phyloP scores from a whole-genome alignment of 2,888 invertebrate genomes.

The Machimus atricapillus region DNA sequence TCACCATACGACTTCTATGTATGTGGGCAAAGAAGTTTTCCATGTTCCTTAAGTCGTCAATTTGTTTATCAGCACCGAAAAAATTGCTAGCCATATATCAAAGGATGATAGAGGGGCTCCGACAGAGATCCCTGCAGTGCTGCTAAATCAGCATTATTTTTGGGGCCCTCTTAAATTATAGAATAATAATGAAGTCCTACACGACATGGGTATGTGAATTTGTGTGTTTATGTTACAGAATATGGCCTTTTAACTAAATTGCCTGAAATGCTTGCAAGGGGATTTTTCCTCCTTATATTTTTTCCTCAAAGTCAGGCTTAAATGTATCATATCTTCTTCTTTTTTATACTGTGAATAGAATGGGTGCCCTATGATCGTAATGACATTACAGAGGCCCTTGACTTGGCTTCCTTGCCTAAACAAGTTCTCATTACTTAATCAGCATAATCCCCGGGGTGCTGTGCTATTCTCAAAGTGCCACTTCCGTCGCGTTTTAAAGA shows the following conservation, averaged over 20 bases:
- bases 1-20: not conserved
- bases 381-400: not conserved
- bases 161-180: conserved; percentile 1
- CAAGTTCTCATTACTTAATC: not conserved
- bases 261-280: not conserved
- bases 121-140: not conserved
- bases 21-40: conserved; percentile 1
- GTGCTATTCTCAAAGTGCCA: not conserved
- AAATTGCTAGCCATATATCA: conserved; percentile 17
- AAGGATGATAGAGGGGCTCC: not conserved
- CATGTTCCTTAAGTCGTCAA: conserved; percentile 29
- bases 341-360: not conserved
- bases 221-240: not conserved
- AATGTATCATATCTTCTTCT: not conserved
- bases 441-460: not conserved
- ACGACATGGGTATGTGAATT: not conserved
- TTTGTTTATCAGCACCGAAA: conserved; percentile 33
- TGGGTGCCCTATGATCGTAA: not conserved
- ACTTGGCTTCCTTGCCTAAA: not conserved
- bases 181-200: conserved; percentile 19
- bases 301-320: not conserved
- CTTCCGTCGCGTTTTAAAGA: not conserved
- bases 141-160: conserved; percentile 25
- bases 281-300: not conserved
- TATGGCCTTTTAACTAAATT: not conserved